Percentiles rank a stretch among this genome's conserved stretches.
phyloP scores from a whole-genome alignment of 2,797 vertebrate genomes.

The Rhinogobio ventralis region DNA sequence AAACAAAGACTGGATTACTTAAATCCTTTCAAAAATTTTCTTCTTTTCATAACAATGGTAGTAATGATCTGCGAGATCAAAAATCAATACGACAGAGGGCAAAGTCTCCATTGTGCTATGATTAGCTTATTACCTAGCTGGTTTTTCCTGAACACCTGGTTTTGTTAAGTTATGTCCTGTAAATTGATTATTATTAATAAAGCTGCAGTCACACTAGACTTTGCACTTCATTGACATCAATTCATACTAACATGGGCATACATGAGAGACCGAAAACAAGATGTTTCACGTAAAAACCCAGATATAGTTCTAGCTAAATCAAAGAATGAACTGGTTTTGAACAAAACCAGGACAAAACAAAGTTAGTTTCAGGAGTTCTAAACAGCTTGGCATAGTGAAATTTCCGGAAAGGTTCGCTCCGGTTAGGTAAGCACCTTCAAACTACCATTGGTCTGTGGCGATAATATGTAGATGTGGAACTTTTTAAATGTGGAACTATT shows the following conservation, averaged over 20 bases:
- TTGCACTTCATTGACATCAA: not conserved
- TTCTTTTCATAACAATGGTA: not conserved
- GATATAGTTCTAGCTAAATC: not conserved
- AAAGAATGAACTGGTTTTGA: not conserved
- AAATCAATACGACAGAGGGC: no score
- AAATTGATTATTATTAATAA: not conserved
- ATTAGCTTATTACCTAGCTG: not conserved
- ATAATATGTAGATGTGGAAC: no score
- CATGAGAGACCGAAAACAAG: not conserved
- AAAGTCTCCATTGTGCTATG: not conserved
- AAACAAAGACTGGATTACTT: not conserved
- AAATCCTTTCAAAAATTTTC: not conserved
- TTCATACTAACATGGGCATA: not conserved
- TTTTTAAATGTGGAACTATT: no score
- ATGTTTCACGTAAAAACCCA: not conserved
- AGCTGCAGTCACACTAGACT: not conserved
- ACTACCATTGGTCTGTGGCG: no score
- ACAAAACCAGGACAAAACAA: not conserved
- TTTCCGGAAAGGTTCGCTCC: no score
- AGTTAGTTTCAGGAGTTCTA: not conserved
- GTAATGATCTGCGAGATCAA: not conserved
- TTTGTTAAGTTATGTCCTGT: not conserved
- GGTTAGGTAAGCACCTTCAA: no score
- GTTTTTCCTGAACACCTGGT: not conserved
- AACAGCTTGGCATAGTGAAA: not conserved